These are phyloP conservation scores for Dolichomitus sp. DNA, from an alignment of 2,888 invertebrate species.

Conservation along the genomic window DNA sequence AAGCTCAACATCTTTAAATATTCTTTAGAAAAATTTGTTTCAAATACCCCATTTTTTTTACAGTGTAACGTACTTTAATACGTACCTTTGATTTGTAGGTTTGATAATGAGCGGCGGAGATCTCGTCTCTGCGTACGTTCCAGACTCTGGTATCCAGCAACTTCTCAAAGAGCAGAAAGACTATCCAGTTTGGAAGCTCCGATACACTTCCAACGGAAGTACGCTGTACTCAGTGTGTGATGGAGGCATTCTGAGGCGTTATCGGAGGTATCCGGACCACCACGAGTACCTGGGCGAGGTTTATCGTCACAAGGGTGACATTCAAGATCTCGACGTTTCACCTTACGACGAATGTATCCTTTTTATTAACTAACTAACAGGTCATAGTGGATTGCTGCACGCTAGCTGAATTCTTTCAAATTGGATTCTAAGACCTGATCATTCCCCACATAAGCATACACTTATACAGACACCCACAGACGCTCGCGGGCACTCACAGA, in stretches of 20 bases:
- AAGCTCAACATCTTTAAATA: no score
- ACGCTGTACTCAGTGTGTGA: conserved; percentile 86
- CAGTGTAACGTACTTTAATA: background rate
- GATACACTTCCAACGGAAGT: conserved; percentile 86
- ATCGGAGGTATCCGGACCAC: conserved; percentile 86
- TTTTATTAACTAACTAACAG: conserved; percentile 59
- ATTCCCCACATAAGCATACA: no score
- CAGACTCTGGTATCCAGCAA: conserved; percentile 85
- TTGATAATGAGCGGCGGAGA: conserved; percentile 86
- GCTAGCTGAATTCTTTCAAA: no score
- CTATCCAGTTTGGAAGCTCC: conserved; percentile 85
- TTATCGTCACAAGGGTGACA: conserved; percentile 86
- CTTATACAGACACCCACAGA: no score
- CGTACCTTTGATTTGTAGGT: conserved; percentile 75
- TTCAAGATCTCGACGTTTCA: conserved; percentile 87
- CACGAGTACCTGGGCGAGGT: conserved; percentile 86
- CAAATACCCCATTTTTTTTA: no score
- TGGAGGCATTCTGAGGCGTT: conserved; percentile 85
- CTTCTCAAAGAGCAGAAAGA: conserved; percentile 84
- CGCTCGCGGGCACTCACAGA: no score
- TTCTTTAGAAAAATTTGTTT: no score
- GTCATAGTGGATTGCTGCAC: no score
- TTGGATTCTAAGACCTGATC: no score
- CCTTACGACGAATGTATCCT: conserved; percentile 87
- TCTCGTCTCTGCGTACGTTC: conserved; percentile 85